phyloP scores from a whole-genome alignment of 2,797 vertebrate genomes.

The Zalophus californianus region DNA sequence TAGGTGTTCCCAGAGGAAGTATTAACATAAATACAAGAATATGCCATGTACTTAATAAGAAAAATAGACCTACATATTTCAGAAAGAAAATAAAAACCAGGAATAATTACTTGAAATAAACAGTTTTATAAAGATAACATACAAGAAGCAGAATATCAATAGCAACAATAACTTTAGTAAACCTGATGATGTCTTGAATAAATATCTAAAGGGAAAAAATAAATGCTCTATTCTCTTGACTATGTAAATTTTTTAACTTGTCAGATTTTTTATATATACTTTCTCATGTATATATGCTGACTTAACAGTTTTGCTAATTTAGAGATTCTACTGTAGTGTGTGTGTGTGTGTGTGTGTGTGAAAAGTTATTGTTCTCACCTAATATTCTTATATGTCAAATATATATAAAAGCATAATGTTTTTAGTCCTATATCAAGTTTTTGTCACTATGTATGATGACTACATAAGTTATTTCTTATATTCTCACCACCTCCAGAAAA shows the following conservation, averaged over 20 bases:
- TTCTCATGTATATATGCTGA: neutral
- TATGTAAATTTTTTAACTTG: neutral
- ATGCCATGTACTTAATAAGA: neutral
- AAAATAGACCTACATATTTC: neutral
- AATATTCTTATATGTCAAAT: constrained; percentile 42
- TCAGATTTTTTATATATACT: constrained; percentile 1
- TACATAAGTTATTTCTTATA: neutral
- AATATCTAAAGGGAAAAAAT: constrained; percentile 10
- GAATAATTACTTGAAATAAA: constrained; percentile 57
- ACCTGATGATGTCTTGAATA: constrained; percentile 16
- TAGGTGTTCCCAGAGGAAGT: neutral
- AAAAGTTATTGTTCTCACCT: neutral
- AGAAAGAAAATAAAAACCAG: constrained; percentile 41
- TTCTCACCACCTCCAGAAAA: neutral
- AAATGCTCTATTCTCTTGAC: neutral
- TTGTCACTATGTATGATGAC: neutral
- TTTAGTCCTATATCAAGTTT: neutral
- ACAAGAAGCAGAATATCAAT: neutral
- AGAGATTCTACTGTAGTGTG: neutral
- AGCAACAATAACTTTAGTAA: constrained; percentile 24
- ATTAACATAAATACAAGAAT: constrained; percentile 26
- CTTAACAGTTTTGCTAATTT: neutral
- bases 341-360: neutral
- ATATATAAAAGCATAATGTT: neutral
- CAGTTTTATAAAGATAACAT: neutral